phyloP scores from a whole-genome alignment of 2,113 vertebrate genomes.

The Bos indicus region DNA sequence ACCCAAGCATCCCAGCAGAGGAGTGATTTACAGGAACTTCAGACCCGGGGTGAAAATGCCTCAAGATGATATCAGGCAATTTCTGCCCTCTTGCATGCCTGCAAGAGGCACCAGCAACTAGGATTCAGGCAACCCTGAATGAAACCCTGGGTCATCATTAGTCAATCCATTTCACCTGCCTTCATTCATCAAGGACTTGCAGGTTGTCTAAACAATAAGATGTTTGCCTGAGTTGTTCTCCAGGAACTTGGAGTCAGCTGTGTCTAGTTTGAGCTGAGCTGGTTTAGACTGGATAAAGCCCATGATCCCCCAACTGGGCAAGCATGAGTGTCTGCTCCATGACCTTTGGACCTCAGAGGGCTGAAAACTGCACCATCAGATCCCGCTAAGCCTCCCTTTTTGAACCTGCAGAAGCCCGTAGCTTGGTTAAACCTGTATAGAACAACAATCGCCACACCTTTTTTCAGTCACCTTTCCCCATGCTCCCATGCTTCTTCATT shows the following conservation, averaged over 20 bases:
- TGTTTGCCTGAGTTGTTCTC: neutral
- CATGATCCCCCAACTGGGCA: neutral
- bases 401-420: neutral
- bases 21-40: neutral
- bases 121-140: neutral
- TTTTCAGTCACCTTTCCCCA: neutral
- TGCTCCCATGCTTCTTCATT: neutral
- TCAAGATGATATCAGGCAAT: neutral
- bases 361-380: neutral
- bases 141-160: neutral
- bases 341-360: neutral
- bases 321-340: neutral
- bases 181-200: neutral
- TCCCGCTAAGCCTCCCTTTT: neutral
- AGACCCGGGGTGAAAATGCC: neutral
- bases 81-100: neutral
- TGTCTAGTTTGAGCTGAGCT: neutral
- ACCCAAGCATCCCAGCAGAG: neutral
- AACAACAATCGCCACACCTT: neutral
- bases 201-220: neutral
- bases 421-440: neutral
- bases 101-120: neutral
- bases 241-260: neutral
- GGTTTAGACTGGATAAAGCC: neutral
- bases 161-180: neutral